Conservation (phyloP, 2,888 invertebrate species). For the Lamellibrachia columna region DNA sequence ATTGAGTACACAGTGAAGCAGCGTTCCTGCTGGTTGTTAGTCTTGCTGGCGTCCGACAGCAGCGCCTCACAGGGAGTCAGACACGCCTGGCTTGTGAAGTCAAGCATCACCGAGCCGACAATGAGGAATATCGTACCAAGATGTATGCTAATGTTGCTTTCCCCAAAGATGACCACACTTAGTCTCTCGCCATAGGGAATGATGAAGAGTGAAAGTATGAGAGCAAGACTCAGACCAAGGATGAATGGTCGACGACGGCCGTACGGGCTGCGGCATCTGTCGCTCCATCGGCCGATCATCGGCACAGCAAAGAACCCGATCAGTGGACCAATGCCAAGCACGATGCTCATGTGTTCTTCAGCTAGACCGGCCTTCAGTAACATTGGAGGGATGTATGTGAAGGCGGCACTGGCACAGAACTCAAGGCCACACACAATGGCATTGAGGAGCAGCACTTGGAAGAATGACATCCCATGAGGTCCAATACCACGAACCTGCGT, state of each 20-base stretch:
- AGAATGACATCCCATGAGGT: constrained; percentile 39
- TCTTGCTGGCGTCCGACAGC: constrained; percentile 87
- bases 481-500: not conserved
- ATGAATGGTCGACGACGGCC: constrained; percentile 68
- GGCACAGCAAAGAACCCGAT: constrained; percentile 66
- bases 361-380: constrained; percentile 67
- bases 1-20: constrained; percentile 94
- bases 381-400: constrained; percentile 68
- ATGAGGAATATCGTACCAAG: constrained; percentile 52
- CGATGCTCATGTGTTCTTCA: constrained; percentile 66
- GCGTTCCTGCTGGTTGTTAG: constrained; percentile 88
- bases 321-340: constrained; percentile 67
- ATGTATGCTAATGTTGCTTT: constrained; percentile 42
- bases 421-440: constrained; percentile 68
- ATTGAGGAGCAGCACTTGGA: constrained; percentile 63
- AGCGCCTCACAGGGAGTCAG: constrained; percentile 94
- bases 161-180: constrained; percentile 46
- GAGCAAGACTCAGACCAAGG: constrained; percentile 59
- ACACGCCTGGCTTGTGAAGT: constrained; percentile 95
- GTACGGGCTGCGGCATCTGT: constrained; percentile 57
- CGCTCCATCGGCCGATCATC: constrained; percentile 65
- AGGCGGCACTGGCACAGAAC: constrained; percentile 67
- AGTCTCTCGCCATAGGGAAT: constrained; percentile 63
- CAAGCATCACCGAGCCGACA: constrained; percentile 88
- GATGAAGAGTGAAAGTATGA: constrained; percentile 63